Percentiles rank a stretch among this genome's conserved stretches.
These are phyloP conservation scores for Pachyuromys duprasi DNA, from an alignment of 2,797 vertebrate species.

Conservation along the genomic window DNA sequence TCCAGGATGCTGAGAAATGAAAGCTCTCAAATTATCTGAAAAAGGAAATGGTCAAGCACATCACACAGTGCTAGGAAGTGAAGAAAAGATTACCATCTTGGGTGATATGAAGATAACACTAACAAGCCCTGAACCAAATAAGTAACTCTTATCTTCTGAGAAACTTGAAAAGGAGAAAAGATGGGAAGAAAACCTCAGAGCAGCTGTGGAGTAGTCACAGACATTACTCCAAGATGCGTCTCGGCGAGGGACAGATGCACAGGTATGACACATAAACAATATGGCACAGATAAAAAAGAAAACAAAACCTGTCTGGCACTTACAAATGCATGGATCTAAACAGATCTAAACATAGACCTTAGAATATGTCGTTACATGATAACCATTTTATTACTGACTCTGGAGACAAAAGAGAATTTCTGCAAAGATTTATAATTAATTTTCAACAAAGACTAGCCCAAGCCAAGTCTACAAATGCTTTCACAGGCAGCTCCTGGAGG, in stretches of 20 bases:
- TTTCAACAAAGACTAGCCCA: slow-evolving; percentile 58
- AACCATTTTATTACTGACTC: slow-evolving; percentile 36
- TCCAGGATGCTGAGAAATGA: slow-evolving; percentile 15
- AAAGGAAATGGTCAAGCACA: neutral
- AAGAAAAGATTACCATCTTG: neutral
- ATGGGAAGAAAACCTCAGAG: neutral
- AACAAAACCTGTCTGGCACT: neutral
- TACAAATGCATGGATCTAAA: neutral
- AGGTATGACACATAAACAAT: neutral
- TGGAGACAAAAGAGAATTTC: slow-evolving; percentile 21
- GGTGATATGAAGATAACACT: neutral
- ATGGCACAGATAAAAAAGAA: neutral
- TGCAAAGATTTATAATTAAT: slow-evolving; percentile 51
- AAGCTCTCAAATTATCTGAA: neutral
- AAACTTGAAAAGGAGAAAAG: neutral
- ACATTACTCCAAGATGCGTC: neutral
- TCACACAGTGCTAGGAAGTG: neutral
- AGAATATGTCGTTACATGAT: slow-evolving; percentile 16
- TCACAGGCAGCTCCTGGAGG: neutral
- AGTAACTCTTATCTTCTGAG: slow-evolving; percentile 10
- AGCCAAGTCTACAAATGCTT: slow-evolving; percentile 40
- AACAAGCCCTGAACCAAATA: neutral
- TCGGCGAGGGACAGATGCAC: neutral
- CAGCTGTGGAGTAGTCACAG: neutral
- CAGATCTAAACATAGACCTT: neutral